Evolutionary conservation across 92 coral and sea anemone species (phyloP).

Genomic region (Epizoanthus illoricatus): DNA sequence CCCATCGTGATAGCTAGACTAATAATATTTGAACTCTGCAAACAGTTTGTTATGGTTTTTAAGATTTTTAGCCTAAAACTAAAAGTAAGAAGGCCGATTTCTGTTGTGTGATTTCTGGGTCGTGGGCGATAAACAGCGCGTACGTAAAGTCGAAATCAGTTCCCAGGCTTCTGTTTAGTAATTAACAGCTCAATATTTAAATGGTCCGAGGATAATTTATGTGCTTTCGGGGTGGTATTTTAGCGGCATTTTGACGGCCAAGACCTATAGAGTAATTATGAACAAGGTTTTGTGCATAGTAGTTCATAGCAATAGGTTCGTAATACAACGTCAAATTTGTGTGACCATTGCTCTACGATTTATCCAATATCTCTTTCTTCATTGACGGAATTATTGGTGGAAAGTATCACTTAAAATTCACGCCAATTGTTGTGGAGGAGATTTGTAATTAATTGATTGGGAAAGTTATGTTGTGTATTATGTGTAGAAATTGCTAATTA

Average conservation of each 20-base stretch:
- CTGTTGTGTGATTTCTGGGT: constrained; percentile 19
- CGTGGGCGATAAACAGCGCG: not conserved
- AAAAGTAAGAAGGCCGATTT: not conserved
- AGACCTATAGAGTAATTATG: not conserved
- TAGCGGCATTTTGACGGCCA: not conserved
- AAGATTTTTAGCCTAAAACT: constrained; percentile 13
- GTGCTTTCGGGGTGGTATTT: constrained; percentile 1
- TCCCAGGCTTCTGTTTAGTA: too few relatives aligned
- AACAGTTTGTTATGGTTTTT: constrained; percentile 24
- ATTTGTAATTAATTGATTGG: constrained; percentile 66
- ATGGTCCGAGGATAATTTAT: not conserved
- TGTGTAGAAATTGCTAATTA: constrained; percentile 62
- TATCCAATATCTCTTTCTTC: not conserved
- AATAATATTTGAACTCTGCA: constrained; percentile 24
- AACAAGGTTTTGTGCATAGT: not conserved
- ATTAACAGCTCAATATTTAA: too few relatives aligned
- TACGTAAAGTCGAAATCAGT: not conserved
- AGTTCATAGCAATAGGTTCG: not conserved
- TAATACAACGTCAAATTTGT: not conserved
- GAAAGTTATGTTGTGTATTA: constrained; percentile 66
- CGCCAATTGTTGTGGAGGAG: not conserved
- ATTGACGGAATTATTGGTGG: not conserved
- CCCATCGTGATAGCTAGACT: not conserved
- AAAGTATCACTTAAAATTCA: not conserved
- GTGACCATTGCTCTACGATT: not conserved